A percentile compares a stretch with the other conserved stretches of the same genome.
Evolutionary conservation across 2,113 vertebrate species (phyloP).

Genomic region (Loxodonta africana): DNA sequence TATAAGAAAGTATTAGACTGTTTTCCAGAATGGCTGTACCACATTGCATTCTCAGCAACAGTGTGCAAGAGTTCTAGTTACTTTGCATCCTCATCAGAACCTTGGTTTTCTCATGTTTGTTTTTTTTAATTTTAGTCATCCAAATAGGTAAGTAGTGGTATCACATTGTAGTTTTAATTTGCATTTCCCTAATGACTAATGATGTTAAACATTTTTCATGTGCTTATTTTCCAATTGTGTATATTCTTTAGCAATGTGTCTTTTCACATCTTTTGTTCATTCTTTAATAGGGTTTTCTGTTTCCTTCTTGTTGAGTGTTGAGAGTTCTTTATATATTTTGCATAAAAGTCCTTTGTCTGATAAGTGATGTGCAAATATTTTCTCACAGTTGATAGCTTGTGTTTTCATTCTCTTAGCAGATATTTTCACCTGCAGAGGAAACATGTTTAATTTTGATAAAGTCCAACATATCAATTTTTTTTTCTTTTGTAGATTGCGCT

Average conservation of each 20-base stretch:
- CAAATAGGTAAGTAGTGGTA: background rate
- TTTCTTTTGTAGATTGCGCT: background rate
- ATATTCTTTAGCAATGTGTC: background rate
- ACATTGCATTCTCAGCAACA: background rate
- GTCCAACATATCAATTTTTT: background rate
- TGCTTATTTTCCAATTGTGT: background rate
- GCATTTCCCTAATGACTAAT: constrained; percentile 2
- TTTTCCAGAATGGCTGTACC: constrained; percentile 35
- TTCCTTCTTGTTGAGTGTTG: background rate
- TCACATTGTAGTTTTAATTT: constrained; percentile 3
- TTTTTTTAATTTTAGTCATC: background rate
- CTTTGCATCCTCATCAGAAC: background rate
- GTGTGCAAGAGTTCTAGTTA: background rate
- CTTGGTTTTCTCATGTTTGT: background rate
- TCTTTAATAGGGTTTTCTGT: constrained; percentile 42
- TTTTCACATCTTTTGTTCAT: background rate
- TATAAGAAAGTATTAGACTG: constrained; percentile 36
- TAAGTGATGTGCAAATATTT: constrained; percentile 54
- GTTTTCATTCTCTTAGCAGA: background rate
- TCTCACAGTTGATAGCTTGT: background rate
- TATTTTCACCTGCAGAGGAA: background rate
- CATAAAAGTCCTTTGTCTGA: background rate
- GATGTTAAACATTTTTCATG: background rate
- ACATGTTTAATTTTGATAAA: constrained; percentile 34
- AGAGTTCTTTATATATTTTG: constrained; percentile 55